phyloP scores from a whole-genome alignment of 2,888 invertebrate species.

The Temnothorax rugatulus region DNA sequence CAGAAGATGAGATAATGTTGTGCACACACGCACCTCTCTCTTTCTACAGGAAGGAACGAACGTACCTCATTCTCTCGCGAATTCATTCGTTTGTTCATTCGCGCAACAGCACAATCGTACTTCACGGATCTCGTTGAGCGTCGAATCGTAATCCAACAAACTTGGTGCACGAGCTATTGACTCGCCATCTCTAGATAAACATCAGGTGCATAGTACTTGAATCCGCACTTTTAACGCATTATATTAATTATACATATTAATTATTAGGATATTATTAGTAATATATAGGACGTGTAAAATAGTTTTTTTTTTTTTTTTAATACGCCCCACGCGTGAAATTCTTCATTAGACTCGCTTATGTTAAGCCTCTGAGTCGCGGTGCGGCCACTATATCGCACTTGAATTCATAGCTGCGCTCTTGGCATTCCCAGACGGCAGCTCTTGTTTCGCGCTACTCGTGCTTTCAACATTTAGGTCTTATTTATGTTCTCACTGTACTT shows the following conservation, averaged over 20 bases:
- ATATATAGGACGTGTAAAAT: not conserved
- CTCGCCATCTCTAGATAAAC: constrained; percentile 53
- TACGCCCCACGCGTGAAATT: constrained; percentile 35
- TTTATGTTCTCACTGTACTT: constrained; percentile 67
- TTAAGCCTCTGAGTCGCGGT: constrained; percentile 50
- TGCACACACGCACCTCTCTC: constrained; percentile 29
- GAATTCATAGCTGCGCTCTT: constrained; percentile 80
- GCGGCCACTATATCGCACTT: constrained; percentile 75
- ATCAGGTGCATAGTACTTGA: constrained; percentile 5
- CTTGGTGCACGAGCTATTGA: constrained; percentile 19
- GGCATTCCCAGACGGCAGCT: constrained; percentile 82
- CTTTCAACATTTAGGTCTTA: constrained; percentile 69
- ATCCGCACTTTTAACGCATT: not conserved
- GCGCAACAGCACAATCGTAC: not conserved
- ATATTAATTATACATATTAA: constrained; percentile 12
- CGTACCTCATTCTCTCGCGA: not conserved
- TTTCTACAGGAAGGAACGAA: not conserved
- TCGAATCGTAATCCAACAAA: constrained; percentile 57
- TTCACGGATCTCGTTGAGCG: constrained; percentile 24
- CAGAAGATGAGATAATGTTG: constrained; percentile 48
- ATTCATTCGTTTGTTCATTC: constrained; percentile 13
- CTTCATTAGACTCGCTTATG: constrained; percentile 54
- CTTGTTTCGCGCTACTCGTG: constrained; percentile 76
- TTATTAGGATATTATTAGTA: not conserved
- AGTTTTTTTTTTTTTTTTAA: not conserved